These are phyloP conservation scores for Acanthurus leucopareius DNA, from an alignment of 2,797 vertebrate species.

Conservation along the genomic window DNA sequence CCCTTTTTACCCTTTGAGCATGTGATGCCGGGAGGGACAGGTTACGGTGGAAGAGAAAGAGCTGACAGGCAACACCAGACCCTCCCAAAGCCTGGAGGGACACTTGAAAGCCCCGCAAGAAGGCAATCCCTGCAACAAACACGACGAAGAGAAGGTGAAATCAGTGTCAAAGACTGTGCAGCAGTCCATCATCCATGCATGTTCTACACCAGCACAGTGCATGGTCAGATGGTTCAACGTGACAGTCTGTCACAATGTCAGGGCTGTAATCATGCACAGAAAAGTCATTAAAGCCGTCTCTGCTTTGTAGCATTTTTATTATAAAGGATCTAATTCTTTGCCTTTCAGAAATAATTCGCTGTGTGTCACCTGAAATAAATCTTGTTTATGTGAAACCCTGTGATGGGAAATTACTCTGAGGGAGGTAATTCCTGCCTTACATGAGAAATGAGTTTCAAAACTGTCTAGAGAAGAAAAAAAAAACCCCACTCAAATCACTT, in stretches of 20 bases:
- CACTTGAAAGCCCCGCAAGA: conserved; percentile 87
- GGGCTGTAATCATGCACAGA: not conserved
- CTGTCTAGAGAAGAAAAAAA: not conserved
- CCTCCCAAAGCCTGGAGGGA: conserved; percentile 83
- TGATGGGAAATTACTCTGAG: not conserved
- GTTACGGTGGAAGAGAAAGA: conserved; percentile 84
- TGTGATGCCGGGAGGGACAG: conserved; percentile 77
- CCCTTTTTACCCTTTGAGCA: conserved; percentile 72
- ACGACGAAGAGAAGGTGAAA: not conserved
- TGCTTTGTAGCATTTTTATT: not conserved
- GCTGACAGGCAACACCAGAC: conserved; percentile 77
- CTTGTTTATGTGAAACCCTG: not conserved
- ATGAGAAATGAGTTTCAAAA: not conserved
- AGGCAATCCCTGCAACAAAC: conserved; percentile 81
- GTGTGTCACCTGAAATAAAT: not conserved
- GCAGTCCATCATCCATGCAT: no score
- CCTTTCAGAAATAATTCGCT: not conserved
- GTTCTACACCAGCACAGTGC: not conserved
- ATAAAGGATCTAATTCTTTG: not conserved
- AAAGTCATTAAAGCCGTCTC: not conserved
- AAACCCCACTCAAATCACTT: not conserved
- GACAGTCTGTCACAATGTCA: not conserved
- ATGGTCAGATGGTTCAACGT: not conserved
- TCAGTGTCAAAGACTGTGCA: not conserved
- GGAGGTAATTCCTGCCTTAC: not conserved